Conservation (phyloP, 2,888 invertebrate species). For the Schizaphis graminum region DNA sequence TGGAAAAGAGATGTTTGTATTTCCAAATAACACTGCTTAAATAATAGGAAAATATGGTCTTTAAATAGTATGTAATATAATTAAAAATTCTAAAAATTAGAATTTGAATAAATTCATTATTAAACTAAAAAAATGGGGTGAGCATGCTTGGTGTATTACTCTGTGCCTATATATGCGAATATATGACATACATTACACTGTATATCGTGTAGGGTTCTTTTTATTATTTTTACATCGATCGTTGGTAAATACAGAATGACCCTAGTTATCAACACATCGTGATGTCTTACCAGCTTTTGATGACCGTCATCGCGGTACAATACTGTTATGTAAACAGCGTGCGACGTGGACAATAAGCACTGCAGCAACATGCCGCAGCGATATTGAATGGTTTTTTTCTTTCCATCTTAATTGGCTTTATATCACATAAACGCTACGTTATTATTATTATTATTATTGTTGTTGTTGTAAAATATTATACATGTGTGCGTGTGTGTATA, state of each 20-base stretch:
- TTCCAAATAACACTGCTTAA: too few relatives aligned
- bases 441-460: slow-evolving; percentile 19
- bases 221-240: not conserved
- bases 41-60: too few relatives aligned
- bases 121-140: too few relatives aligned
- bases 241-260: not conserved
- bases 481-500: not conserved
- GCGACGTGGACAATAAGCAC: not conserved
- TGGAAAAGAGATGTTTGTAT: too few relatives aligned
- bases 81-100: too few relatives aligned
- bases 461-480: not conserved
- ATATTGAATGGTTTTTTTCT: slow-evolving; percentile 21
- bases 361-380: not conserved
- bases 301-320: not conserved
- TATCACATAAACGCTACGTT: not conserved
- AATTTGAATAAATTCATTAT: too few relatives aligned
- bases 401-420: slow-evolving; percentile 49
- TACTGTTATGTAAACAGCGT: slow-evolving; percentile 14
- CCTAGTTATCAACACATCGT: not conserved
- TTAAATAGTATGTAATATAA: too few relatives aligned
- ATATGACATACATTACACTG: too few relatives aligned
- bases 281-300: not conserved
- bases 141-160: too few relatives aligned
- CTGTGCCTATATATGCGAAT: too few relatives aligned
- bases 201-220: too few relatives aligned